Conservation (phyloP, 2,113 vertebrate species). For the Strix uralensis region DNA sequence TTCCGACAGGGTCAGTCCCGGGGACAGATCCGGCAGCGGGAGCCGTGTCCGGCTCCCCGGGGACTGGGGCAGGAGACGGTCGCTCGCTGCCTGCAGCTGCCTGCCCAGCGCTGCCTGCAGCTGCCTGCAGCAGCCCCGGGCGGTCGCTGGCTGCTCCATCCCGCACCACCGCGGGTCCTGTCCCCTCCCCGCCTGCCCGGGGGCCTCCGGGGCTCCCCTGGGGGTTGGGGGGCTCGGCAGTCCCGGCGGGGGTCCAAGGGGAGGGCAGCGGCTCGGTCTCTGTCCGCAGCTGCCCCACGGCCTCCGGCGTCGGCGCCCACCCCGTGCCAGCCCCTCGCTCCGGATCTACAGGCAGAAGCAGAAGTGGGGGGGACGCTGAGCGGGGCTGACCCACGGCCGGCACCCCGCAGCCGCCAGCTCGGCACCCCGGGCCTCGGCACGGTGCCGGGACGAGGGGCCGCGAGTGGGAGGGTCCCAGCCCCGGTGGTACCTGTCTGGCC, state of each 20-base stretch:
- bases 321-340: not conserved
- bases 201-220: not conserved
- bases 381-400: fast-evolving
- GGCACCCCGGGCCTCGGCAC: fast-evolving
- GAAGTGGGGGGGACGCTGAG: not conserved
- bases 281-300: not conserved
- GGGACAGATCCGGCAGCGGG: fast-evolving
- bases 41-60: fast-evolving
- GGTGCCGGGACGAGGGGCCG: fast-evolving
- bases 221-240: not conserved
- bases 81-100: not conserved
- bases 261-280: not conserved
- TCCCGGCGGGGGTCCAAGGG: not conserved
- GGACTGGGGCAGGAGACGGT: fast-evolving
- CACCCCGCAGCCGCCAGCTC: not conserved
- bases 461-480: fast-evolving
- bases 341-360: not conserved
- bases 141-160: fast-evolving
- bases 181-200: not conserved
- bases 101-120: not conserved
- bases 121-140: not conserved
- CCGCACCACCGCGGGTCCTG: fast-evolving
- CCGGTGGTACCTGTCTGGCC: not conserved
- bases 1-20: not conserved
- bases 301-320: fast-evolving